phyloP scores from a whole-genome alignment of 2,797 vertebrate genomes.

The Loriculus beryllinus region DNA sequence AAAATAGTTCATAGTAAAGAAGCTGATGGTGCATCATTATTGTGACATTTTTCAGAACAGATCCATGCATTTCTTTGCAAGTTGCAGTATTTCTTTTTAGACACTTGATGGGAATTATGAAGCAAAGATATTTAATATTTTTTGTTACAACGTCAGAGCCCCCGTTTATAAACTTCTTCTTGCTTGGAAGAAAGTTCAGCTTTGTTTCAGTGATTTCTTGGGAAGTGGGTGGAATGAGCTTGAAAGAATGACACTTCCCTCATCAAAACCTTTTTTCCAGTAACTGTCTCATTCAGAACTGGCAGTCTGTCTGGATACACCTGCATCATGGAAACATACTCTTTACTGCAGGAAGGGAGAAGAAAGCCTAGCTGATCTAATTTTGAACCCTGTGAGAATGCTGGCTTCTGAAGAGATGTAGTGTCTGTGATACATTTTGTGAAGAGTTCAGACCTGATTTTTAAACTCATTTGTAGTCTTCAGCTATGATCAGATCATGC shows the following conservation, averaged over 20 bases:
- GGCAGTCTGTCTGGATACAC: background rate
- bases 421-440: background rate
- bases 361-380: background rate
- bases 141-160: background rate
- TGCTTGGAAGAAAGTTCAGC: background rate
- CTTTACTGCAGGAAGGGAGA: background rate
- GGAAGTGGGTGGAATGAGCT: background rate
- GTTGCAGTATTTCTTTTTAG: background rate
- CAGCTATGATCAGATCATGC: background rate
- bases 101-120: background rate
- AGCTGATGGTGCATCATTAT: background rate
- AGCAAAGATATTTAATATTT: background rate
- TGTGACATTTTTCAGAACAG: accelerated
- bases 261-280: background rate
- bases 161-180: background rate
- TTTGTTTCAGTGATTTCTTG: background rate
- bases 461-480: background rate
- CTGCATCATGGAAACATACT: background rate
- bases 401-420: background rate
- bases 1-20: background rate
- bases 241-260: background rate
- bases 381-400: background rate
- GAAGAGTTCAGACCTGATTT: background rate
- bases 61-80: background rate
- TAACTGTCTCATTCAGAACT: background rate